Base-by-base conservation (phyloP, 2,888 invertebrate species). In the Parelbella ahira region DNA sequence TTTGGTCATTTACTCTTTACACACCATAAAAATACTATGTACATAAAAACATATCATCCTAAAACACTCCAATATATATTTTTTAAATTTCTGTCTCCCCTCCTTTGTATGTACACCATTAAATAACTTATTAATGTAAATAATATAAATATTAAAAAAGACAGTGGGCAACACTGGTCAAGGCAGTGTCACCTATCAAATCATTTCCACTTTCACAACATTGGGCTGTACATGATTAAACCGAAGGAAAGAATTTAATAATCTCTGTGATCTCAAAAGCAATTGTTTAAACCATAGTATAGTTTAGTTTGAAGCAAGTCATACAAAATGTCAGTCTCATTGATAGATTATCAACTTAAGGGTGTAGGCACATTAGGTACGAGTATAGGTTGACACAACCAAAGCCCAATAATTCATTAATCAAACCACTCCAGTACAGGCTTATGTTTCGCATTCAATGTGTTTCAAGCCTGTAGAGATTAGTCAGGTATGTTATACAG, bases 41-140 rank as follows among this genome's bases (percentile, higher is more conserved):
- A 84, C 82, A 84, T 72, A 72, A 70, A 74, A 55, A 44, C 49
- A n/a, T 55, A 54, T 49, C 64, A 72, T 70, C 67, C 67, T 80
- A 75, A 73, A 66, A 67, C 77, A 69, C 59, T 60, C 60, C 64
- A 73, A 76, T 76, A 71, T 74, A 15, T 15, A 4, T 63, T 70
- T 67, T 30, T 30, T 60, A 64, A 63, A 68, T 67, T 65, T 67
- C 63, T 54, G 53, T 54, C 57, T 55, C 44, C 55, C 73, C 68
- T 68, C 70, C 76, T 75, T 75, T 76, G 63, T 84, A 81, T 84
- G 63, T 83, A 83, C 80, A 82, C 48, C 58, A 63, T 76, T 79
- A 82, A 84, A 84, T 77, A 81, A 78, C 83, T 83, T 84, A 84
- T 54, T n/a, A 81, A 81, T 42, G 83, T 66, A 76, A 80, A 79